Evolutionary conservation across 2,888 invertebrate species (phyloP), one percentile per base, ranked within the genome.

Genomic region (Euplagia quadripunctaria): DNA sequence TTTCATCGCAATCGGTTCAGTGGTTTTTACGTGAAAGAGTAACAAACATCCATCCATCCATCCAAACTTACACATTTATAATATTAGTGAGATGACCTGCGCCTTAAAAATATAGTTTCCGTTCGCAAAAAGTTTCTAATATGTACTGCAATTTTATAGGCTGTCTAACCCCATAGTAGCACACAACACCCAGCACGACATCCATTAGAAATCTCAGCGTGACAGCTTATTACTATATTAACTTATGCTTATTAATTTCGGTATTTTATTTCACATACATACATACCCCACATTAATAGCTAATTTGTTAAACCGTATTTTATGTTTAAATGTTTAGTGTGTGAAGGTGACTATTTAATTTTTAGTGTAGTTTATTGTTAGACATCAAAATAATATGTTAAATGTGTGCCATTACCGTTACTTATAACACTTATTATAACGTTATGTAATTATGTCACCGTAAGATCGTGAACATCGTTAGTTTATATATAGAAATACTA

Each of bases 131-230:
- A 1, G 14, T 31, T 12, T 14, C 31, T 1, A 14, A 12, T 14
- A 61, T 31, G 20, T 31, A 31, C 61, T 61, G 14, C 31, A 31
- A 14, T 14, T 61, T 31, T 61, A 31, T 31, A 61, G 31, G 5
- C 5, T 31, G 61, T 31, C 31, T 61, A 31, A 31, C 31, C 31
- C 14, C 31, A 14, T 31, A 61, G 61, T 61, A 31, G 14, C n/a
- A 41, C 41, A 20, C 17, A 49, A 6, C 0, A 49, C 64, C 0
- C 73, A 70, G 70, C 70, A 66, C 11, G 70, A 41, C 9, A 12
- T 69, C 51, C 4, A 64, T 68, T 70, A 52, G 9, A 67, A 12
- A 55, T 67, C 74, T 11, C 74, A 70, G 70, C 74, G 5, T 67
- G 74, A 70, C 46, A 17, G 20, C 31, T 73, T 61, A 70, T 66